These are phyloP conservation scores for Prinia subflava DNA, from an alignment of 2,113 vertebrate species.

Conservation along the genomic window DNA sequence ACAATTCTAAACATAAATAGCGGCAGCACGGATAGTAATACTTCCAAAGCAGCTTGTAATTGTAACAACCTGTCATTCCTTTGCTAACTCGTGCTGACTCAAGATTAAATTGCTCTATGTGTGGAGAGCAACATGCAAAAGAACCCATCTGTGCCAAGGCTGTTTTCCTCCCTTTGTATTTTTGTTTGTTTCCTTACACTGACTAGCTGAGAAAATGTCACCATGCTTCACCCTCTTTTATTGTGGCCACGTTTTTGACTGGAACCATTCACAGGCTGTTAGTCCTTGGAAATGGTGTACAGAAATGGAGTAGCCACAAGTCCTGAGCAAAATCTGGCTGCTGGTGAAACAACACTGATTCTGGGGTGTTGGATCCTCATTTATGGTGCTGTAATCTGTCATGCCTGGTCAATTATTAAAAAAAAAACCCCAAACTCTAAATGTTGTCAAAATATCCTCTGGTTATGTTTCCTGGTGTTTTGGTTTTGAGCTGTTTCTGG, in stretches of 20 bases:
- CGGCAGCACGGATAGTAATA: constrained; percentile 48
- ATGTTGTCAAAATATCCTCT: background rate
- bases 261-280: background rate
- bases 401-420: background rate
- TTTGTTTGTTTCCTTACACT: constrained; percentile 60
- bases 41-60: constrained; percentile 65
- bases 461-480: background rate
- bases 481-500: background rate
- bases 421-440: background rate
- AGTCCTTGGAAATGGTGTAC: background rate
- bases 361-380: background rate
- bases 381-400: background rate
- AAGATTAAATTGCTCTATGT: constrained; percentile 62
- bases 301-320: background rate
- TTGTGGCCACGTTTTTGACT: background rate
- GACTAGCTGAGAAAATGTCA: constrained; percentile 44
- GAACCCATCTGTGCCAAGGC: constrained; percentile 61
- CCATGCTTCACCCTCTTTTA: background rate
- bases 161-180: constrained; percentile 56
- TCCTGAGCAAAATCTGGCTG: background rate
- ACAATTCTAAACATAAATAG: constrained; percentile 60
- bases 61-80: constrained; percentile 65
- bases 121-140: constrained; percentile 55
- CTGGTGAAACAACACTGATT: background rate
- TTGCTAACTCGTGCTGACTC: constrained; percentile 65